A percentile compares a stretch with the other conserved stretches of the same genome.
Conservation (phyloP, 2,888 invertebrate species). For the Augiades crinisus region DNA sequence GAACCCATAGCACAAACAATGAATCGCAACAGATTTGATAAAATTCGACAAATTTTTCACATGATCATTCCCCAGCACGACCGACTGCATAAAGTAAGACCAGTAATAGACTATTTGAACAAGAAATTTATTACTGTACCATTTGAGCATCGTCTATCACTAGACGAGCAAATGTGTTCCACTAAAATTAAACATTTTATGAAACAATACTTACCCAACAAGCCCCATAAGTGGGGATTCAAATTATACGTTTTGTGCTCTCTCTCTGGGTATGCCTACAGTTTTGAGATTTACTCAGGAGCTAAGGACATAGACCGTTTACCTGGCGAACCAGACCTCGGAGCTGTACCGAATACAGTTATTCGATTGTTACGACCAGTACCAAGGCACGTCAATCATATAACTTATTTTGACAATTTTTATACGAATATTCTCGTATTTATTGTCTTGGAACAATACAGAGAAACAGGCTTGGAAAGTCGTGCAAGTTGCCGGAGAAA, state of each 20-base stretch:
- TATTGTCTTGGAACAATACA: slow-evolving; percentile 37
- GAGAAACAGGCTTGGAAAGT: slow-evolving; percentile 42
- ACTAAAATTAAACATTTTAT: slow-evolving; percentile 35
- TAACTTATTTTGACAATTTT: slow-evolving; percentile 43
- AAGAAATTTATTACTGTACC: slow-evolving; percentile 32
- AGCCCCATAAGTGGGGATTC: too few species aligned
- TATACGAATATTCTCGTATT: slow-evolving; percentile 39
- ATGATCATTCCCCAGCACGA: slow-evolving; percentile 10
- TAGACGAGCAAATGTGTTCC: slow-evolving; percentile 36
- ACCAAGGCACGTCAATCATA: slow-evolving; percentile 35
- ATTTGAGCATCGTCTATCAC: slow-evolving; percentile 33
- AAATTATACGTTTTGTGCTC: slow-evolving; percentile 33
- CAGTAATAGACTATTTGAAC: slow-evolving; percentile 38
- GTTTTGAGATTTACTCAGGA: slow-evolving; percentile 38
- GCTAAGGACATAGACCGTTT: slow-evolving; percentile 30
- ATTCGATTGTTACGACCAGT: slow-evolving; percentile 32
- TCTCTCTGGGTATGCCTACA: slow-evolving; percentile 36
- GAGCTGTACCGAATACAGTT: slow-evolving; percentile 32
- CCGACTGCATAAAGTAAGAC: slow-evolving; percentile 41
- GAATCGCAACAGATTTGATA: slow-evolving; percentile 40
- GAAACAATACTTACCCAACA: slow-evolving; percentile 34
- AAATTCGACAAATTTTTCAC: slow-evolving; percentile 37
- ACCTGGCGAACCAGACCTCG: slow-evolving; percentile 36
- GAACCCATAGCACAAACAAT: slow-evolving; percentile 37
- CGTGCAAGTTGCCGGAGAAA: slow-evolving; percentile 42